phyloP scores from a whole-genome alignment of 2,888 invertebrate species.

The Formica aserva region DNA sequence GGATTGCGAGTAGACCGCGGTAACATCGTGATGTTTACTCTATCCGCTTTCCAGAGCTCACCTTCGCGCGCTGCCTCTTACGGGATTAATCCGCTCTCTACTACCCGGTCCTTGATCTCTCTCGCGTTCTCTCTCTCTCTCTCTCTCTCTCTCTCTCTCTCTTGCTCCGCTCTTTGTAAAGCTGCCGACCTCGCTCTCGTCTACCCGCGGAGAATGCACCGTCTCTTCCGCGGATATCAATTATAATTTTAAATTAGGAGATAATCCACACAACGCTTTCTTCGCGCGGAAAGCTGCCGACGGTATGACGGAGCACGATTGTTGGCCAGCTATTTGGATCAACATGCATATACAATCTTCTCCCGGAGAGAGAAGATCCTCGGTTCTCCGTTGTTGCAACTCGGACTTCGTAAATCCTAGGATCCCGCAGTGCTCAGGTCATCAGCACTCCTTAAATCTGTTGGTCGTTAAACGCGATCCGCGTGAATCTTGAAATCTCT shows the following conservation, averaged over 20 bases:
- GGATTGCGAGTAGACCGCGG: slow-evolving; percentile 24
- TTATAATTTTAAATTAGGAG: slow-evolving; percentile 57
- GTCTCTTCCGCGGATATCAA: slow-evolving; percentile 45
- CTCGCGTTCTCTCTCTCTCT: neutral
- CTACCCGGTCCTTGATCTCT: slow-evolving; percentile 31
- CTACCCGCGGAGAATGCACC: slow-evolving; percentile 6
- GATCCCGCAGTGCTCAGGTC: neutral
- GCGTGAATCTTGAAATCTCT: neutral
- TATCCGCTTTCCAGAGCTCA: slow-evolving; percentile 28
- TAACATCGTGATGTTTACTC: slow-evolving; percentile 49
- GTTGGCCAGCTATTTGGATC: slow-evolving; percentile 48
- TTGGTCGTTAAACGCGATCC: neutral
- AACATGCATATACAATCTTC: slow-evolving; percentile 55
- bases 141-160: neutral
- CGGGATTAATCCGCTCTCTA: slow-evolving; percentile 50
- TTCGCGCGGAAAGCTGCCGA: slow-evolving; percentile 31
- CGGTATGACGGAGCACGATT: slow-evolving; percentile 51
- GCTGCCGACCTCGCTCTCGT: slow-evolving; percentile 34
- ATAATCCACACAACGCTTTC: slow-evolving; percentile 49
- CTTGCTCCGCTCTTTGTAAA: slow-evolving; percentile 28
- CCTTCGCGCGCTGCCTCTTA: slow-evolving; percentile 51
- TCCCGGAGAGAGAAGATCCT: neutral
- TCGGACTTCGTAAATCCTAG: neutral
- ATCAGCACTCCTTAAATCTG: neutral
- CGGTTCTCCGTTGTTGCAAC: neutral